Evolutionary conservation across 2,797 vertebrate genomes (phyloP), one percentile per base, ranked within the genome.

Genomic region (Enteromius afrohamiltoni): DNA sequence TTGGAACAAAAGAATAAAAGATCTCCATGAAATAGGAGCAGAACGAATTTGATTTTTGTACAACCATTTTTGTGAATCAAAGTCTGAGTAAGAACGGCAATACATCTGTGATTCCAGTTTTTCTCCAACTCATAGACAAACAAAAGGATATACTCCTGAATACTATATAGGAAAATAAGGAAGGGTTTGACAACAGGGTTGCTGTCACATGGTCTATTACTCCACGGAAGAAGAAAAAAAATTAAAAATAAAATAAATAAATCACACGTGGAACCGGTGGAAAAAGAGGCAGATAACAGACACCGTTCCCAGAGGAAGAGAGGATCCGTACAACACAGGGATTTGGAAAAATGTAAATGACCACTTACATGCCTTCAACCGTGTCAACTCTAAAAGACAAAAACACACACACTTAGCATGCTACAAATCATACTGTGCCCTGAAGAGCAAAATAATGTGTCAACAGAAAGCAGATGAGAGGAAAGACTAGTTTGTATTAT

Each of bases 351-450:
- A 74, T 14, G 14, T 45, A 77, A 67, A 95, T 91, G 89, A 95
- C 93, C 96, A 97, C 96, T 97, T 98, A 98, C 96, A 97, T 97
- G 96, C 96, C 96, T 94, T 98, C 96, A 96, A 96, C 95, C 93
- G 96, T 95, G 93, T 97, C 96, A 95, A 88, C 93, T 97, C 96
- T 98, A 97, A 95, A 97, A 96, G 92, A 94, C 93, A 94, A 94
- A 94, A 93, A 94, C 86, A 95, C 91, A 93, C 87, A 95, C 89
- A 95, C 94, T 97, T 93, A 95, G 91, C 95, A 97, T 95, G 95
- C 95, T 90, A 92, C 93, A 94, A 95, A 94, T 91, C 95, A 71
- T 90, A 93, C 2, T 31, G 60, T 64, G 60, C 93, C 93, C 89
- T 91, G 88, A 93, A 92, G 93, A 93, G 90, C 86, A 92, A 84